Evolutionary conservation across 2,113 vertebrate genomes (phyloP).

Genomic region (Kobus ellipsiprymnus): DNA sequence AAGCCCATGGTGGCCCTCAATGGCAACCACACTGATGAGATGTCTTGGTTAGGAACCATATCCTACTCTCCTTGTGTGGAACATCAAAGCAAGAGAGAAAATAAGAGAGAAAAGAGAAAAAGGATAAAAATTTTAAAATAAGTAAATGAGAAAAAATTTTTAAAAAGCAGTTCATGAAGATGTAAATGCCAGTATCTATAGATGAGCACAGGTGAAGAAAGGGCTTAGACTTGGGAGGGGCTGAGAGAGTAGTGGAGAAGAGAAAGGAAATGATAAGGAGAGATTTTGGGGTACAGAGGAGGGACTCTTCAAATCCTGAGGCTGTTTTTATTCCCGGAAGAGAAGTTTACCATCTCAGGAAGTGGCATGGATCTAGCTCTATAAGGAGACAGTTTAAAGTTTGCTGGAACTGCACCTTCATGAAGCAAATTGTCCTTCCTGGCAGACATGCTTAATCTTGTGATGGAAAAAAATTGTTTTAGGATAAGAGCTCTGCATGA

Average conservation of each 20-base stretch:
- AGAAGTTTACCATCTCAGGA: neutral
- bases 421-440: neutral
- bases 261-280: neutral
- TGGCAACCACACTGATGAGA: neutral
- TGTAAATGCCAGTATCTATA: neutral
- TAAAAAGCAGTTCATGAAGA: neutral
- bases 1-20: neutral
- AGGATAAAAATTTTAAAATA: neutral
- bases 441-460: neutral
- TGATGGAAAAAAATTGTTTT: neutral
- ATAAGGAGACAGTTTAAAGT: neutral
- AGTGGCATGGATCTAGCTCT: neutral
- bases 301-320: neutral
- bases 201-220: neutral
- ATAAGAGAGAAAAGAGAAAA: neutral
- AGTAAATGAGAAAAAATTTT: neutral
- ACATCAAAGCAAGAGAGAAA: neutral
- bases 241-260: neutral
- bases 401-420: neutral
- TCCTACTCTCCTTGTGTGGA: neutral
- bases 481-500: neutral
- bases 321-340: neutral
- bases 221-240: neutral
- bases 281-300: neutral
- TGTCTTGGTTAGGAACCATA: neutral